A percentile compares a stretch with the other conserved stretches of the same genome.
Conservation (phyloP, 2,113 vertebrate genomes). For the Macroglossus sobrinus region DNA sequence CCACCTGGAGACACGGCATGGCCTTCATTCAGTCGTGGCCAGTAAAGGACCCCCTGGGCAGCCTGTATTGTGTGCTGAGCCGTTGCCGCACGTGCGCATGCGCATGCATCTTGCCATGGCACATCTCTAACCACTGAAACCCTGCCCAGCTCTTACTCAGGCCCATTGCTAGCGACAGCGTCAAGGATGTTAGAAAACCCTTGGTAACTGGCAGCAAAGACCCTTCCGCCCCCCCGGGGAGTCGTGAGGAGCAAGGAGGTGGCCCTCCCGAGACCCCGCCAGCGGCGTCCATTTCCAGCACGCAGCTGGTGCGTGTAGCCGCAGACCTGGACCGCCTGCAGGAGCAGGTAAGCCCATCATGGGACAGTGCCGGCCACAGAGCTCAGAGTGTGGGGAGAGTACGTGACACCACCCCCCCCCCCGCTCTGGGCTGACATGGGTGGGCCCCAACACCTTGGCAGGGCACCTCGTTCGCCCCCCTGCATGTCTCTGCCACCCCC, state of each 20-base stretch:
- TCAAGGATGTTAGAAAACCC: conserved; percentile 86
- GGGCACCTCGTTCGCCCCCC: no score
- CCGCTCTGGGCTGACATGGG: no score
- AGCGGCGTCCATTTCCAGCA: conserved; percentile 83
- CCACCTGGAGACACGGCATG: background rate
- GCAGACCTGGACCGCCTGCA: conserved; percentile 92
- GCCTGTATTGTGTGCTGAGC: no score
- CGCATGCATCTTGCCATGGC: background rate
- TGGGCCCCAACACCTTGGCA: no score
- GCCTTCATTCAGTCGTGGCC: no score
- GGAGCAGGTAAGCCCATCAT: conserved; percentile 84
- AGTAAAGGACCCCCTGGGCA: no score
- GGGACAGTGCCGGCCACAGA: no score
- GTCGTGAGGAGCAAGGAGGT: conserved; percentile 86
- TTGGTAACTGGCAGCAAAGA: conserved; percentile 83
- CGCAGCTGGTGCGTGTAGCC: conserved; percentile 87
- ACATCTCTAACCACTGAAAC: background rate
- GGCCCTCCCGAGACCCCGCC: conserved; percentile 75
- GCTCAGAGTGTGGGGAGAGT: no score
- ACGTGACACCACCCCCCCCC: no score
- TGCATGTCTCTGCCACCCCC: no score
- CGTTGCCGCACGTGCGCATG: background rate
- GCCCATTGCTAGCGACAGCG: conserved; percentile 80
- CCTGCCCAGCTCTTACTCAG: conserved; percentile 85
- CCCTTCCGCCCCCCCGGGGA: conserved; percentile 81